Conservation (phyloP, 2,797 vertebrate species). For the Rhinogobio ventralis region DNA sequence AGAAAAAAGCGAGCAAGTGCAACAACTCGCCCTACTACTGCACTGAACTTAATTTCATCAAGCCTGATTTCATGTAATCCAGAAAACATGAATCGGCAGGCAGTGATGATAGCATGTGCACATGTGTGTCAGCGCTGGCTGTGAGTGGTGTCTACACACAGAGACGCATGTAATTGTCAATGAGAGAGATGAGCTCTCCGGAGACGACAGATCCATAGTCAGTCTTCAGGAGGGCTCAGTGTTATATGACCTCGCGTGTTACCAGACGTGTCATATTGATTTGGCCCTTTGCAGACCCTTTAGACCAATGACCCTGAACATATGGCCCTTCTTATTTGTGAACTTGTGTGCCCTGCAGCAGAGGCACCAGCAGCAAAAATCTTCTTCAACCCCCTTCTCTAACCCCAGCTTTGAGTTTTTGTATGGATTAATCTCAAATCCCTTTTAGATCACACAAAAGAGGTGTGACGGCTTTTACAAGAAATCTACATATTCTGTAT, state of each 20-base stretch:
- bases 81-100: constrained; percentile 19
- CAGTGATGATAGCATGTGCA: neutral
- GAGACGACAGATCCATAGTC: constrained; percentile 57
- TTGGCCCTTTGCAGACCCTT: constrained; percentile 47
- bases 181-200: constrained; percentile 52
- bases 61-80: constrained; percentile 20
- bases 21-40: neutral
- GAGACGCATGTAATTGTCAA: constrained; percentile 50
- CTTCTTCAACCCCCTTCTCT: neutral
- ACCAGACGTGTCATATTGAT: constrained; percentile 66
- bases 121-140: neutral
- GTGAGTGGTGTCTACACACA: constrained; percentile 30
- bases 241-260: constrained; percentile 60
- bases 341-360: constrained; percentile 59
- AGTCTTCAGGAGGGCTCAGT: constrained; percentile 45
- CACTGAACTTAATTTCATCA: neutral
- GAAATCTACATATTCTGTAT: constrained; percentile 19
- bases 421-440: constrained; percentile 50
- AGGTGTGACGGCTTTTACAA: constrained; percentile 25
- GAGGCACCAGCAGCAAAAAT: constrained; percentile 36
- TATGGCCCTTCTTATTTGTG: constrained; percentile 63
- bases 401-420: constrained; percentile 32
- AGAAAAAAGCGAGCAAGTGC: neutral
- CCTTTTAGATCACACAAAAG: constrained; percentile 32
- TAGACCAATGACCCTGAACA: constrained; percentile 60